Conservation (phyloP, 64 coral and sea anemone species). For the Stylophora pistillata region DNA sequence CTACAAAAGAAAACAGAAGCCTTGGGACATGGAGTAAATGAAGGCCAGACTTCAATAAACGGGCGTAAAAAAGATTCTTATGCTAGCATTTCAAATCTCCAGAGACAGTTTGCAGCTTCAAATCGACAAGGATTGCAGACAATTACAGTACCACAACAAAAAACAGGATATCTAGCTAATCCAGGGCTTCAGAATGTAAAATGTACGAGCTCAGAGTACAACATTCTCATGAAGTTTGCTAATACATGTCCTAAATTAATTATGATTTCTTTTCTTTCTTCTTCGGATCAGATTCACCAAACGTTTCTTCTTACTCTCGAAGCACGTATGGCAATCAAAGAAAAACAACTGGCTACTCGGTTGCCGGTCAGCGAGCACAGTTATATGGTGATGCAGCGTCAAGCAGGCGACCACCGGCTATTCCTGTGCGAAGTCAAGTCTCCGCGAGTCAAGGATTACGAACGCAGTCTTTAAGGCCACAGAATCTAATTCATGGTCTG, state of each 20-base stretch:
- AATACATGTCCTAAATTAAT: no score
- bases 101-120: not conserved
- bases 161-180: not conserved
- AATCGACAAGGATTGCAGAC: not conserved
- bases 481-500: not conserved
- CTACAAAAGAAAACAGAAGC: not conserved
- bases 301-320: not conserved
- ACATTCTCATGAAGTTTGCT: no score
- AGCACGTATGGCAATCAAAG: not conserved
- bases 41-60: not conserved
- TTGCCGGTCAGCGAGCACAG: not conserved
- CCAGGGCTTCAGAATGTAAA: not conserved
- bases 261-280: not conserved
- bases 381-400: not conserved
- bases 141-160: slow-evolving; percentile 1
- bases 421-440: slow-evolving; percentile 34
- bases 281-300: not conserved
- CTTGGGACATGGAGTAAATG: not conserved
- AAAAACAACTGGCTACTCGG: not conserved
- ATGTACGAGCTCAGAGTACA: not conserved
- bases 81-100: not conserved
- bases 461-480: not conserved
- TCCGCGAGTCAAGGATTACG: not conserved
- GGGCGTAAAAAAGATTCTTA: not conserved
- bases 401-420: slow-evolving; percentile 12